Percentiles rank a stretch among this genome's conserved stretches.
phyloP scores from a whole-genome alignment of 2,113 vertebrate genomes.

The Serinus canaria region DNA sequence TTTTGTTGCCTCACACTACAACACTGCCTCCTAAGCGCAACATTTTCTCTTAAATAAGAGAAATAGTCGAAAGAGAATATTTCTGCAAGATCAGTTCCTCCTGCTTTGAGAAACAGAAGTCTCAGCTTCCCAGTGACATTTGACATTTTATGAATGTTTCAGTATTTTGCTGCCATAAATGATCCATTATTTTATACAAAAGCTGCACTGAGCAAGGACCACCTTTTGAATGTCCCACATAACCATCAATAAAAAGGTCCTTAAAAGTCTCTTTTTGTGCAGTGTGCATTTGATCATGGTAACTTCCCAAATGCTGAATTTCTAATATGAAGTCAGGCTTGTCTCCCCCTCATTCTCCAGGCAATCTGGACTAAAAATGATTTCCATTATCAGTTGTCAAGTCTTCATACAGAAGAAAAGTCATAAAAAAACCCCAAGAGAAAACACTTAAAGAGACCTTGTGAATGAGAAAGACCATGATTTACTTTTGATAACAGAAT shows the following conservation, averaged over 20 bases:
- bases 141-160: conserved; percentile 17
- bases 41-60: not conserved
- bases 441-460: not conserved
- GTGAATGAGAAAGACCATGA: not conserved
- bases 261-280: not conserved
- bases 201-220: not conserved
- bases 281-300: not conserved
- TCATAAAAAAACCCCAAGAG: not conserved
- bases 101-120: conserved; percentile 18
- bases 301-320: not conserved
- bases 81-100: not conserved
- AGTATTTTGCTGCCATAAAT: not conserved
- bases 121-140: not conserved
- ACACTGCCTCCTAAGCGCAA: not conserved
- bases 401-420: not conserved
- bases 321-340: not conserved
- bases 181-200: conserved; percentile 28
- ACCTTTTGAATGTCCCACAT: not conserved
- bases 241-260: not conserved
- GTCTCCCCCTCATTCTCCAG: not conserved
- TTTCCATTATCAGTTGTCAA: conserved; percentile 13
- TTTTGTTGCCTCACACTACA: not conserved
- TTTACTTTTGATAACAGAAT: conserved; percentile 13
- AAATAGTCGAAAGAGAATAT: not conserved
- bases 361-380: not conserved